Evolutionary conservation across 2,888 invertebrate genomes (phyloP).

Genomic region (Harmothoe impar): DNA sequence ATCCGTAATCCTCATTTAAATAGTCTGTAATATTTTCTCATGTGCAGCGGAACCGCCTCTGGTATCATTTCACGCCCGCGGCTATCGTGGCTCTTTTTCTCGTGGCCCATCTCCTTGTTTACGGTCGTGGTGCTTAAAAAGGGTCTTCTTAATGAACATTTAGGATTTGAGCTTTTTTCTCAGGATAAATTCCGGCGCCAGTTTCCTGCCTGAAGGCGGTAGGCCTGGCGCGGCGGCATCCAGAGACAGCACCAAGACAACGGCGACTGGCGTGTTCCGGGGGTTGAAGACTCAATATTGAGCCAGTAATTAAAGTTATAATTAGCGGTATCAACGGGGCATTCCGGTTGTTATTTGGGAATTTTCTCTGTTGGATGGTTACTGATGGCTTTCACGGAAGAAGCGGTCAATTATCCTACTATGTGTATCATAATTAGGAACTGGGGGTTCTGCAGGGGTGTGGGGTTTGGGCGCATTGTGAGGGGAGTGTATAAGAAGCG

Average conservation of each 20-base stretch:
- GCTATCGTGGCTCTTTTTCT: not conserved
- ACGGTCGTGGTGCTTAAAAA: not conserved
- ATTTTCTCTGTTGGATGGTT: not conserved
- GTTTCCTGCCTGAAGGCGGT: not conserved
- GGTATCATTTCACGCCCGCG: conserved; percentile 14
- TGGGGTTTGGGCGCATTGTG: not conserved
- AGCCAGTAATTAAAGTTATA: conserved; percentile 31
- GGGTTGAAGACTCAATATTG: conserved; percentile 17
- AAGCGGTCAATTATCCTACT: not conserved
- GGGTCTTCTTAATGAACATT: conserved; percentile 31
- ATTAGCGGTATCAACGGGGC: conserved; percentile 21
- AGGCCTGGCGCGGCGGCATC: not conserved
- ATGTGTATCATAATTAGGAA: conserved; percentile 9
- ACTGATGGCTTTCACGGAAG: not conserved
- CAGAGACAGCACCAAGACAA: no score
- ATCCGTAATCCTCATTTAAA: no score
- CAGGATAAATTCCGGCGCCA: not conserved
- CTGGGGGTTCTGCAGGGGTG: not conserved
- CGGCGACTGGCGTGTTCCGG: conserved; percentile 4
- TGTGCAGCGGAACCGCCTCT: not conserved
- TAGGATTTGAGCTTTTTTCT: conserved; percentile 21
- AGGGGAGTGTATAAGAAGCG: not conserved
- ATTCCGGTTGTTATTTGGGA: conserved; percentile 11
- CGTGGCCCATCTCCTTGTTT: not conserved
- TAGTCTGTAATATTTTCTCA: not conserved